Evolutionary conservation across 2,888 invertebrate genomes (phyloP).

Genomic region (Cephus pulcher): DNA sequence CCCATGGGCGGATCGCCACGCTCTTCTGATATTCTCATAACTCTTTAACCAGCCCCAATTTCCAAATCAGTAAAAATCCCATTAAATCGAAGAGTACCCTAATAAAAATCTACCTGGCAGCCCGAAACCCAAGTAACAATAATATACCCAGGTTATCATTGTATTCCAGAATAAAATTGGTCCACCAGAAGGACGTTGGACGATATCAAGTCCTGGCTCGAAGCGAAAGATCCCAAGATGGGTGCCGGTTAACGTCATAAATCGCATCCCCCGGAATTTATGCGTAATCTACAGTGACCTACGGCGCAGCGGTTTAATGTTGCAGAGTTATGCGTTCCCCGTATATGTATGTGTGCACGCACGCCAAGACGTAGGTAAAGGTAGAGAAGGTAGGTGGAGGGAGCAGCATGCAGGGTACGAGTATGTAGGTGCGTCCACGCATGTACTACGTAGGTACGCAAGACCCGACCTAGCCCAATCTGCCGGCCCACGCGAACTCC

Average conservation of each 20-base stretch:
- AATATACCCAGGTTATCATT: neutral
- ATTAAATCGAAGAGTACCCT: neutral
- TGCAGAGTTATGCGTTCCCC: slow-evolving; percentile 42
- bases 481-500: slow-evolving; percentile 45
- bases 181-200: slow-evolving; percentile 57
- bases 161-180: neutral
- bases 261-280: slow-evolving; percentile 47
- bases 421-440: neutral
- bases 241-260: slow-evolving; percentile 35
- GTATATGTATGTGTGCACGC: slow-evolving; percentile 15
- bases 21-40: slow-evolving; percentile 1
- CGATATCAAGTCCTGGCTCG: slow-evolving; percentile 68
- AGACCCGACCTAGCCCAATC: slow-evolving; percentile 57
- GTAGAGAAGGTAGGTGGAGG: neutral
- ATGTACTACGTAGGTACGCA: slow-evolving; percentile 28
- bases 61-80: neutral
- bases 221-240: slow-evolving; percentile 66
- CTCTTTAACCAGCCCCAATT: neutral
- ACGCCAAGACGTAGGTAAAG: slow-evolving; percentile 7
- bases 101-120: neutral
- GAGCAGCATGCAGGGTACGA: neutral
- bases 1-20: slow-evolving; percentile 4
- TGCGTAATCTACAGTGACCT: slow-evolving; percentile 53
- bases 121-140: neutral
- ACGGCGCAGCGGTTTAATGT: slow-evolving; percentile 46